These are phyloP conservation scores for Gallinago stenura DNA, from an alignment of 2,797 vertebrate genomes.

Conservation along the genomic window DNA sequence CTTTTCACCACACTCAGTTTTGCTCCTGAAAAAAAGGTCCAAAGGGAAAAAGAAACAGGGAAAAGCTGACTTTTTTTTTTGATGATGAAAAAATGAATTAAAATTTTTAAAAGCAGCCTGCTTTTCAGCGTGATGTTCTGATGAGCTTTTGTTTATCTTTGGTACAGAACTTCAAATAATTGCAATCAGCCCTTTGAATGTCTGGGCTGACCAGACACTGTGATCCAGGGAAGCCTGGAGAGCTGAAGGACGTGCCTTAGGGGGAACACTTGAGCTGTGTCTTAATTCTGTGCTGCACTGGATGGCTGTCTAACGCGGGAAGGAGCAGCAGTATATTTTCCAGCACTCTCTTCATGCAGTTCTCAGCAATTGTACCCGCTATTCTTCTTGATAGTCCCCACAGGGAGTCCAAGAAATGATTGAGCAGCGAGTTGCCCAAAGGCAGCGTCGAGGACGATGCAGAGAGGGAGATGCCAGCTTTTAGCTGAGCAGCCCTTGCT, in stretches of 20 bases:
- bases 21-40: background rate
- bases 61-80: background rate
- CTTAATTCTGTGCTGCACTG: background rate
- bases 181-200: background rate
- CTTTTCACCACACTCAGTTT: fast-evolving
- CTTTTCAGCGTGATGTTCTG: background rate
- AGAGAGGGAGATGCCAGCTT: background rate
- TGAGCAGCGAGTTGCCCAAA: background rate
- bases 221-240: background rate
- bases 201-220: background rate
- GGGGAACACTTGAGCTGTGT: background rate
- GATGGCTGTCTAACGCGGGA: fast-evolving
- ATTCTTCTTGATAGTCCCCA: fast-evolving
- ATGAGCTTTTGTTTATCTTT: background rate
- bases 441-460: fast-evolving
- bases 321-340: background rate
- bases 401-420: background rate
- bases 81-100: background rate
- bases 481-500: fast-evolving
- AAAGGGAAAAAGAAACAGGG: background rate
- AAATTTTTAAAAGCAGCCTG: background rate
- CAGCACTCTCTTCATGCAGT: fast-evolving
- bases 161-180: background rate
- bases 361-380: background rate
- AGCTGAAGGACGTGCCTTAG: background rate